Evolutionary conservation across 2,113 vertebrate species (phyloP), one percentile per base, ranked within the genome.

Genomic region (Orientallactaga bullata): DNA sequence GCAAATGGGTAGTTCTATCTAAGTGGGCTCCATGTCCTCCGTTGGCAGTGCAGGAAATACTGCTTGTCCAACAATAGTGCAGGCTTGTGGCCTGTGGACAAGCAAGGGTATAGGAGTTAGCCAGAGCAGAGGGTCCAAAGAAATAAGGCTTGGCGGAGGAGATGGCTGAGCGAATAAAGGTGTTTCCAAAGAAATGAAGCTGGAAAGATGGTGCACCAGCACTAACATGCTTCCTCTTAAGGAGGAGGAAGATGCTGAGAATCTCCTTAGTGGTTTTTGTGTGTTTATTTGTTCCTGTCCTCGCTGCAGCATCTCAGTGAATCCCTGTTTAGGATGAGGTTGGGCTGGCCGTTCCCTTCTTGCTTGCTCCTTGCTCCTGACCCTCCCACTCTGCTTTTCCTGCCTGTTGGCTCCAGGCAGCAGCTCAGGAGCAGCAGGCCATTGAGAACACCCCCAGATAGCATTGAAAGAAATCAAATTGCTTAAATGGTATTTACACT

Each of bases 391-490:
- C 66, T 42, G 47, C 5, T 88, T 93, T 84, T 66, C 39, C 83
- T 90, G 55, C 66, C 78, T 58, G 4, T 42, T 61, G 37, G 60
- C 90, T 89, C 65, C 21, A 74, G 47, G 23, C 55, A 85, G 71
- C 85, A 63, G 90, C 92, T 92, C 66, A 10, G 71, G 47, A 94
- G 61, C 90, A 92, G 39, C 0, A 5, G 60, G 51, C 80, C 55
- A 42, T 81, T 91, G 76, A 73, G 42, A 91, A 69, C 37, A 74
- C 88, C 81, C 94, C 73, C 76, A 51, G 85, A 79, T 3, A 63
- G 88, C 85, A 61, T n/a, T 91, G 68, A 88, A 93, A 90, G 81
- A 93, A 95, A 85, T 66, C 86, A 93, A 0, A 77, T 89, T 92
- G 61, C 85, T 84, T 89, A 87, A 84, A 71, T 79, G 68, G 68